Base-by-base conservation (phyloP, 1,140 invertebrate species). In the Drosophila leontia region DNA sequence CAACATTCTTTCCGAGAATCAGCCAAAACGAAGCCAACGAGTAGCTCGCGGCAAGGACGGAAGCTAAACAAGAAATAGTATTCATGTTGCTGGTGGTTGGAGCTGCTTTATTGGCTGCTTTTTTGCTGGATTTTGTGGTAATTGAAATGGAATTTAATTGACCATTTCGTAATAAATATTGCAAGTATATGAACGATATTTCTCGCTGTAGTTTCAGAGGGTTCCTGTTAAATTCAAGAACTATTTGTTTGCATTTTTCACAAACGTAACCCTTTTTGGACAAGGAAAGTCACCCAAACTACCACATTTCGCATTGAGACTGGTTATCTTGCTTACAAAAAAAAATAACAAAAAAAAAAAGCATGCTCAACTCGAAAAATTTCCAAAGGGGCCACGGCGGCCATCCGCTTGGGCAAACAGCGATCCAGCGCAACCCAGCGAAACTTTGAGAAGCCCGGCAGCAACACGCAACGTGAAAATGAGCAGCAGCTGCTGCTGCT, bases 1-100 rank as follows among this genome's bases (percentile, higher is more conserved):
- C 75, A 82, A 86, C 63, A 87, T 80, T 87, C 75, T 35, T 87
- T 77, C 75, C 82, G 50, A 82, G 78, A 86, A 86, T 69, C 37
- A 55, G 55, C 47, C 74, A 37, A 59, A 67, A 58, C 45, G 71
- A 50, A 76, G 68, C 39, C 74, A 65, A 42, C 63, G 32, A 29
- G 50, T 39, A 45, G 64, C 75, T 35, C 42, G 50, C 35, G 61
- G 35, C 70, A 37, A 63, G 55, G 55, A 60, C 58, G 70, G 70
- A 78, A 77, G 81, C 72, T 61, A 55, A 82, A 86, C 82, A 86
- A 68, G 59, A 70, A 83, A 48, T 45, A 19, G 51, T 74, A 77
- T 74, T 82, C 63, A 80, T 82, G 44, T 50, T 15, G 50, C 48
- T 34, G 41, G 37, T 12, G 34, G 34, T n/a, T 29, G 5, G 15